phyloP scores from a whole-genome alignment of 2,797 vertebrate genomes.

The Etheostoma nigrum region DNA sequence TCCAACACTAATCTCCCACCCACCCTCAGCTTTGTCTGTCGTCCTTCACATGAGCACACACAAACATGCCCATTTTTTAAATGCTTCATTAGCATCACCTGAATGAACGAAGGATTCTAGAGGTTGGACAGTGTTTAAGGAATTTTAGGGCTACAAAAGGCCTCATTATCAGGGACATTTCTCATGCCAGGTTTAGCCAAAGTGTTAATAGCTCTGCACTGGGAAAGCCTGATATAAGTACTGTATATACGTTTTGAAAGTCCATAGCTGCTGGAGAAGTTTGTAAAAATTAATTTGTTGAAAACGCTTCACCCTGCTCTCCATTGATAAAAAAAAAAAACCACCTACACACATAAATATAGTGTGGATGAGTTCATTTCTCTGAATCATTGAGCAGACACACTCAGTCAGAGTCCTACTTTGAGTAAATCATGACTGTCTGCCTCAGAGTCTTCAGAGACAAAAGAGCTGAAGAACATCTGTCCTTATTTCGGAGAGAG shows the following conservation, averaged over 20 bases:
- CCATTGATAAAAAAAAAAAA: slow-evolving; percentile 46
- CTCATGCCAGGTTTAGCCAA: not conserved
- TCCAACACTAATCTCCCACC: slow-evolving; percentile 32
- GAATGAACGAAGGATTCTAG: not conserved
- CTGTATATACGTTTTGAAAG: not conserved
- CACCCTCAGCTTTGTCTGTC: slow-evolving; percentile 12
- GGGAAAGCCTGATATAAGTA: not conserved
- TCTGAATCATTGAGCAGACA: slow-evolving; percentile 46
- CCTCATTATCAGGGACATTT: slow-evolving; percentile 9
- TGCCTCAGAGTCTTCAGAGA: slow-evolving; percentile 54
- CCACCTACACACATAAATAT: not conserved
- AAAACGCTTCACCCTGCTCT: not conserved
- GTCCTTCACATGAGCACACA: not conserved
- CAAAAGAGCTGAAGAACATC: slow-evolving; percentile 56
- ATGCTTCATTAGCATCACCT: slow-evolving; percentile 23
- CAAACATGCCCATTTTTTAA: slow-evolving; percentile 3
- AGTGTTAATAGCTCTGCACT: not conserved
- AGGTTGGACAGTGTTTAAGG: slow-evolving; percentile 6
- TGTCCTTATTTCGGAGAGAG: slow-evolving; percentile 51
- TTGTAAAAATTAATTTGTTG: slow-evolving; percentile 19
- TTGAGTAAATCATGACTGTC: slow-evolving; percentile 47
- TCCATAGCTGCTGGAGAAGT: slow-evolving; percentile 10
- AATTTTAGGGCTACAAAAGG: slow-evolving; percentile 16
- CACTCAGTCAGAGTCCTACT: slow-evolving; percentile 39
- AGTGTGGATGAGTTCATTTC: slow-evolving; percentile 33